Conservation (phyloP, 2,113 vertebrate genomes). For the Vidua macroura region DNA sequence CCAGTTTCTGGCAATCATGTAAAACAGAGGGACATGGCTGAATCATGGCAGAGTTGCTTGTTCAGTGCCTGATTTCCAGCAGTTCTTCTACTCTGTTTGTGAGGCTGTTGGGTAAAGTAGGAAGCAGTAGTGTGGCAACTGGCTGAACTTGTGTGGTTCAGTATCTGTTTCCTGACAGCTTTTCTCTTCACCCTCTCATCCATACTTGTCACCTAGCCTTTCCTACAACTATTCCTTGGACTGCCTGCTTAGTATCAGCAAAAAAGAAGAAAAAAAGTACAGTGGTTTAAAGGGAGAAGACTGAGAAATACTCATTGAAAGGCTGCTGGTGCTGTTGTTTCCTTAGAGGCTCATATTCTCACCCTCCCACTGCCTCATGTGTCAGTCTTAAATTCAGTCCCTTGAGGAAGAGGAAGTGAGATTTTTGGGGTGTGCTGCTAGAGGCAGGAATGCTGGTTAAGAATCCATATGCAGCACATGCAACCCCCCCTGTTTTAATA, state of each 20-base stretch:
- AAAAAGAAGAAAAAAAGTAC: not conserved
- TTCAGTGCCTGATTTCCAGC: not conserved
- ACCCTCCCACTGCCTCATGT: not conserved
- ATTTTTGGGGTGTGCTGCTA: not conserved
- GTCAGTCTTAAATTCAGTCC: not conserved
- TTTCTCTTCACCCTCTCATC: not conserved
- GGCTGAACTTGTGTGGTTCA: not conserved
- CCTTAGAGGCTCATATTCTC: not conserved
- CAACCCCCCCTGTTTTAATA: not conserved
- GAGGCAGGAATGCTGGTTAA: not conserved
- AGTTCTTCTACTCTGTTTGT: not conserved
- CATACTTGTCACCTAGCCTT: not conserved
- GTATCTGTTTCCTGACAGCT: not conserved
- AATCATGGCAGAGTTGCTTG: not conserved
- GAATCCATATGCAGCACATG: not conserved
- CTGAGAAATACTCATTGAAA: not conserved
- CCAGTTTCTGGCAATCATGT: not conserved
- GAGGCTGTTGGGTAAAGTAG: not conserved
- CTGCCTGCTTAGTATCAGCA: not conserved
- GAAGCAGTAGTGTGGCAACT: not conserved
- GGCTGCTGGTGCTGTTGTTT: not conserved
- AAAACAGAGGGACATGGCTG: not conserved
- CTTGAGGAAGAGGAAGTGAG: constrained; percentile 7
- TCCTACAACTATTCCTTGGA: not conserved
- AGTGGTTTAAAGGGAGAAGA: not conserved